Evolutionary conservation across 2,797 vertebrate species (phyloP).

Genomic region (Poecilia wingei): DNA sequence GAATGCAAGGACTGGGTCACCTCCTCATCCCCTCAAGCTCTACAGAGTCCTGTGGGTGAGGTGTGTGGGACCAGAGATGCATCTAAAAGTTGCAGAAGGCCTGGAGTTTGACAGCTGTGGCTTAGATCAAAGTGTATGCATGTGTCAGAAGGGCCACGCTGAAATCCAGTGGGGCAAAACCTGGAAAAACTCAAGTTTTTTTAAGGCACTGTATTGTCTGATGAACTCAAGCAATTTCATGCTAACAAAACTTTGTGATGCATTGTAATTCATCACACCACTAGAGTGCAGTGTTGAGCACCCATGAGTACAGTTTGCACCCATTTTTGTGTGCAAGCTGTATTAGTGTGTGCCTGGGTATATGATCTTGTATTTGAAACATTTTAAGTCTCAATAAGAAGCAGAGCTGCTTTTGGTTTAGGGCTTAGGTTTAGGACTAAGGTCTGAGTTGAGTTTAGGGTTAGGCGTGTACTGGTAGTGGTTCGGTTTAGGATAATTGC

Average conservation of each 20-base stretch:
- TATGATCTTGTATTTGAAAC: not conserved
- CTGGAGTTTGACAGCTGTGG: too few relatives aligned
- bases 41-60: too few relatives aligned
- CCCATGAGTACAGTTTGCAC: not conserved
- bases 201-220: too few relatives aligned
- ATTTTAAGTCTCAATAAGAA: not conserved
- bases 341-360: not conserved
- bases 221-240: not conserved
- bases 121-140: not conserved
- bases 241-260: not conserved
- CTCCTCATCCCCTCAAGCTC: too few relatives aligned
- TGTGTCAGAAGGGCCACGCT: not conserved
- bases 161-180: not conserved
- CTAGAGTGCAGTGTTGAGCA: slow-evolving; percentile 46
- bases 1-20: too few relatives aligned
- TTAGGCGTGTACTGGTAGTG: not conserved
- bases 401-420: not conserved
- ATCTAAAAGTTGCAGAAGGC: not conserved
- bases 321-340: not conserved
- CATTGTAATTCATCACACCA: slow-evolving; percentile 15
- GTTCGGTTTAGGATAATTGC: not conserved
- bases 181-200: not conserved
- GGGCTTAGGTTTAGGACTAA: not conserved
- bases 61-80: not conserved
- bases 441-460: not conserved